A percentile compares a stretch with the other conserved stretches of the same genome.
Conservation (phyloP, 2,888 invertebrate species). For the Conops quadrifasciatus region DNA sequence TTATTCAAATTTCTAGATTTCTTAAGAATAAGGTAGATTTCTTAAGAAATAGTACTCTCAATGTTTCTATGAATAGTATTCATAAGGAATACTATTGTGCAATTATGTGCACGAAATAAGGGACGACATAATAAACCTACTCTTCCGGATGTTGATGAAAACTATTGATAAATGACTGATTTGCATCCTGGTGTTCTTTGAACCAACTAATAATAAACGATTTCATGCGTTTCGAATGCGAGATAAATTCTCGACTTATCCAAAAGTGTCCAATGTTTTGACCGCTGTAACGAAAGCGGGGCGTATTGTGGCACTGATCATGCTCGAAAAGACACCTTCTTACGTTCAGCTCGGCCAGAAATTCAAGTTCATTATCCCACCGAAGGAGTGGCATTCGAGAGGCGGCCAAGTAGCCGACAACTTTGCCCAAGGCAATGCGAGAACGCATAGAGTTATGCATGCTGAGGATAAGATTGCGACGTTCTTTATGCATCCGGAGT, state of each 20-base stretch:
- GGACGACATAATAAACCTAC: conserved; percentile 44
- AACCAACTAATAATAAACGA: conserved; percentile 60
- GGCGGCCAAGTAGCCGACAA: conserved; percentile 55
- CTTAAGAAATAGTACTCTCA: too few relatives aligned
- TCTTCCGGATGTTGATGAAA: conserved; percentile 55
- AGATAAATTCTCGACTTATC: conserved; percentile 58
- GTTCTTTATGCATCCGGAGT: conserved; percentile 56
- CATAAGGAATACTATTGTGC: neutral
- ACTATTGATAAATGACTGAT: conserved; percentile 57
- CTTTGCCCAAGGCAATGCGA: conserved; percentile 56
- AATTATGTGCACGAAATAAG: neutral
- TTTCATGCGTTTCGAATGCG: conserved; percentile 60
- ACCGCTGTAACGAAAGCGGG: conserved; percentile 55
- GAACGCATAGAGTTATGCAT: conserved; percentile 61
- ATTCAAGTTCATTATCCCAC: conserved; percentile 60
- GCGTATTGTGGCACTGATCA: conserved; percentile 60
- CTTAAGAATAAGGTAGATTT: too few relatives aligned
- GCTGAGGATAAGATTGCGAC: conserved; percentile 58
- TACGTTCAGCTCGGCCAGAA: conserved; percentile 58
- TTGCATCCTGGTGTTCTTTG: conserved; percentile 57
- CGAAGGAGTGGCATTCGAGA: conserved; percentile 57
- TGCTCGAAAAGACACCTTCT: conserved; percentile 59
- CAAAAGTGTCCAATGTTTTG: conserved; percentile 62
- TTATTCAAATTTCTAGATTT: too few relatives aligned
- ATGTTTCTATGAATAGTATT: too few relatives aligned